Evolutionary conservation across 2,797 vertebrate species (phyloP).

Genomic region (Centroberyx gerrardi): DNA sequence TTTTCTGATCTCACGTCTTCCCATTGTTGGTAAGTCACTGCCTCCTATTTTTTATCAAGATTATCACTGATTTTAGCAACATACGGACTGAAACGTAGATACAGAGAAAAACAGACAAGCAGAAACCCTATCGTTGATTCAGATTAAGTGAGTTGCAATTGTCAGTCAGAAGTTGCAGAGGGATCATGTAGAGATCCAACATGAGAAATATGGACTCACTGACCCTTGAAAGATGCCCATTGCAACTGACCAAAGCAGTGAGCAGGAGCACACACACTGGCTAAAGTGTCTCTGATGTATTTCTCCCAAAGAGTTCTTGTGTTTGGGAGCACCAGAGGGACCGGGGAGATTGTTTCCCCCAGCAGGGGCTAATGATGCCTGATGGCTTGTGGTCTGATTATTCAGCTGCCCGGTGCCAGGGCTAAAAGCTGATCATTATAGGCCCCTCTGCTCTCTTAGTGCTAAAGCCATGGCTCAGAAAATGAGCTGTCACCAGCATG

Average conservation of each 20-base stretch:
- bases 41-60: neutral
- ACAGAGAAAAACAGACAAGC: slow-evolving; percentile 4
- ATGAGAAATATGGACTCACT: slow-evolving; percentile 21
- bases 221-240: slow-evolving; percentile 30
- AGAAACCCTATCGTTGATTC: slow-evolving; percentile 9
- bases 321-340: slow-evolving; percentile 65
- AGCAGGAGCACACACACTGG: slow-evolving; percentile 21
- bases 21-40: slow-evolving; percentile 9
- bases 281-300: slow-evolving; percentile 64
- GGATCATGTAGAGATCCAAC: slow-evolving; percentile 19
- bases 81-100: neutral
- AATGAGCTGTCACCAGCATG: slow-evolving; percentile 85
- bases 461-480: slow-evolving; percentile 77
- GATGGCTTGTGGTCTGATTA: slow-evolving; percentile 82
- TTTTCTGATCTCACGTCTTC: slow-evolving; percentile 25
- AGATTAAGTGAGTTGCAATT: slow-evolving; percentile 27
- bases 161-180: slow-evolving; percentile 27
- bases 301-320: slow-evolving; percentile 63
- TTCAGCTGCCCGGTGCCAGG: slow-evolving; percentile 77
- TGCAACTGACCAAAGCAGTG: slow-evolving; percentile 25
- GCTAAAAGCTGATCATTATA: slow-evolving; percentile 89
- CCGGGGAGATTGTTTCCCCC: slow-evolving; percentile 73
- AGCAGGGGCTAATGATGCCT: slow-evolving; percentile 85
- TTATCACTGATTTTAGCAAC: neutral
- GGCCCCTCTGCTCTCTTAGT: slow-evolving; percentile 76